Evolutionary conservation across 2,888 invertebrate genomes (phyloP), one percentile per base, ranked within the genome.

Genomic region (Melanostoma scalare): DNA sequence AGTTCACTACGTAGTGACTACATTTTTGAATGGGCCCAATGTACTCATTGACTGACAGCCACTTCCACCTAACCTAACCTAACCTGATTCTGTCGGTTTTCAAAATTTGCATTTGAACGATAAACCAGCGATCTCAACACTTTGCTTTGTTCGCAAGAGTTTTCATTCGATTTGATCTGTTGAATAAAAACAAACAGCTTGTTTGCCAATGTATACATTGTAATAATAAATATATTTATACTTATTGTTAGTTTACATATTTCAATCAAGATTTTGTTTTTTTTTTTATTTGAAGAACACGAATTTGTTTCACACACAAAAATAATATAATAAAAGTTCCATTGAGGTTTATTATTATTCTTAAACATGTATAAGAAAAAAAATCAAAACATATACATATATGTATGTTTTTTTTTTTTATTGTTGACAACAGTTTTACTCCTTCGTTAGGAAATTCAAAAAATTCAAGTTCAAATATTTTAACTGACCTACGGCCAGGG

Each of bases 191-290:
- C 46, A 61, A 30, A 38, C 30, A 38, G 31, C 9, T 10, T 75
- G 58, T 60, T 78, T 73, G 82, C 82, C 82, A 77, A 82, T 82
- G 77, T 78, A 69, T 69, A 71, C 78, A 74, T 73, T 77, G 78
- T 67, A 36, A 69, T 78, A 82, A 78, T 82, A 82, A 82, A 82
- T 82, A 82, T 82, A 81, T 76, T 81, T 76, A 71, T 76, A 82
- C 77, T 75, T 78, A 82, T 63, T 50, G 30, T 50, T 63, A 63
- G 36, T 48, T 61, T 30, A 58, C 53, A 75, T 68, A 58, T 71
- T 79, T 74, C 53, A 74, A 53, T 76, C 52, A 71, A 61, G 48
- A 8, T 10, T 36, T 44, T 46, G 44, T 58, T 0, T 58, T 10
- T 20, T 38, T 56, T 38, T 56, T 6, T 38, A 77, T 78, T 78